Percentiles rank a stretch among this genome's conserved stretches.
These are phyloP conservation scores for Doris montereyensis DNA, from an alignment of 2,888 invertebrate species.

Conservation along the genomic window DNA sequence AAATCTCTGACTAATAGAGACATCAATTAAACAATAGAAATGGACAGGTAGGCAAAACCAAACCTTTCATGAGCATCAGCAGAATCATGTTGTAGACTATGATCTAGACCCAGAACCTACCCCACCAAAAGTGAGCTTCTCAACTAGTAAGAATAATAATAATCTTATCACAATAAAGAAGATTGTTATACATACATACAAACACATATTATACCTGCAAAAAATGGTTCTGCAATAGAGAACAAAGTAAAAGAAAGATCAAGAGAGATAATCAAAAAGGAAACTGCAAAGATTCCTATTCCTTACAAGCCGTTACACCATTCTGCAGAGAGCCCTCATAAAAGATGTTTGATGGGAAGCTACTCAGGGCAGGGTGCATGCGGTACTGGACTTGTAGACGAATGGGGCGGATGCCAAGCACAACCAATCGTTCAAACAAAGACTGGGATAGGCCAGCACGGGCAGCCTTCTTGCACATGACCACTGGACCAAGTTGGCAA, in stretches of 20 bases:
- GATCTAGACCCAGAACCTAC: not conserved
- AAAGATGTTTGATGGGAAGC: constrained; percentile 99
- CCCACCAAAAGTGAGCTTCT: too few relatives aligned
- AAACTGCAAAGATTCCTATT: too few relatives aligned
- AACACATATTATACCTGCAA: not conserved
- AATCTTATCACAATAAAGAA: not conserved
- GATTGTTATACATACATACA: not conserved
- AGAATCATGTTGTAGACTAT: too few relatives aligned
- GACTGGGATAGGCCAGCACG: constrained; percentile 97
- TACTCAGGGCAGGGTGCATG: constrained; percentile 98
- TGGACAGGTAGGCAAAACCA: too few relatives aligned
- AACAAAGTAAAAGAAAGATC: not conserved
- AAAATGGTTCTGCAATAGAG: not conserved
- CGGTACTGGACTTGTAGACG: constrained; percentile 95
- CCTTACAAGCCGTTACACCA: constrained; percentile 89
- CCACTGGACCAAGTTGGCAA: constrained; percentile 98
- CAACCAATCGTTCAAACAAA: constrained; percentile 96
- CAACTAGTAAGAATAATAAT: too few relatives aligned
- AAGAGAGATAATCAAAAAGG: not conserved
- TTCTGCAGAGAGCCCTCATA: constrained; percentile 99
- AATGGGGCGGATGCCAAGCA: constrained; percentile 96
- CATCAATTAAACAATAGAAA: too few relatives aligned
- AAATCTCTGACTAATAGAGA: too few relatives aligned
- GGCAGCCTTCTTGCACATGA: constrained; percentile 99
- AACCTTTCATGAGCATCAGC: too few relatives aligned